Evolutionary conservation across 2,888 invertebrate genomes (phyloP), one percentile per base, ranked within the genome.

Genomic region (Xanthostigma xanthostigma): DNA sequence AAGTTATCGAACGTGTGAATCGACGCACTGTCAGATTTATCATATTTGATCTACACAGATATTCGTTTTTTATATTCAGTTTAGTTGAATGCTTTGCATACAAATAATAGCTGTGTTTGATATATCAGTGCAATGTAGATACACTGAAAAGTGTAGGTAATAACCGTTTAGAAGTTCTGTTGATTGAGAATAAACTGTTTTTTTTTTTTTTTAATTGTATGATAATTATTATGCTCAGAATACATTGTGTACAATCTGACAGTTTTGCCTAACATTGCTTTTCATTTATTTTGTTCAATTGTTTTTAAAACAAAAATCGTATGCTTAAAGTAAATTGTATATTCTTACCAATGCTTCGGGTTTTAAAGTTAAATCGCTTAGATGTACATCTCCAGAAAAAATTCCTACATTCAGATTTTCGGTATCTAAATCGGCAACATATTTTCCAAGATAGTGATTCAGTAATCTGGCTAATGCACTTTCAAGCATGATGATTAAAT

Each of bases 381-480:
- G 73, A 63, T 82, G 83, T 47, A 87, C 84, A 60, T 81, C 78
- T 52, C 88, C 88, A 53, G 84, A 83, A 65, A 87, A 85, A 55
- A 89, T 85, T 57, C 88, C 87, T 51, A 88, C 80, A 60, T 85
- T 86, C 45, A 89, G 75, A 62, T 86, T 84, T 69, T 87, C 86
- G 1, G 84, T 82, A 63, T 89, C 87, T 57, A 89, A 68, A 63
- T 88, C 85, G 62, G 84, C 81, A 35, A 88, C 81, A 61, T 87
- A 89, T 64, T 84, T 84, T 52, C 87, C 87, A 56, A 88, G 72
- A 54, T 85, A 76, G 60, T 82, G 81, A 72, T 88, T 87, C 41
- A 89, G 72, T 58, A 87, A 72, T 50, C 84, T 80, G 51, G 87
- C 86, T 42, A 86, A 83, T 17, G 84, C 79, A 58, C 84, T 81